Evolutionary conservation across 2,888 invertebrate genomes (phyloP), one percentile per base, ranked within the genome.

Genomic region (Ophion costatus): DNA sequence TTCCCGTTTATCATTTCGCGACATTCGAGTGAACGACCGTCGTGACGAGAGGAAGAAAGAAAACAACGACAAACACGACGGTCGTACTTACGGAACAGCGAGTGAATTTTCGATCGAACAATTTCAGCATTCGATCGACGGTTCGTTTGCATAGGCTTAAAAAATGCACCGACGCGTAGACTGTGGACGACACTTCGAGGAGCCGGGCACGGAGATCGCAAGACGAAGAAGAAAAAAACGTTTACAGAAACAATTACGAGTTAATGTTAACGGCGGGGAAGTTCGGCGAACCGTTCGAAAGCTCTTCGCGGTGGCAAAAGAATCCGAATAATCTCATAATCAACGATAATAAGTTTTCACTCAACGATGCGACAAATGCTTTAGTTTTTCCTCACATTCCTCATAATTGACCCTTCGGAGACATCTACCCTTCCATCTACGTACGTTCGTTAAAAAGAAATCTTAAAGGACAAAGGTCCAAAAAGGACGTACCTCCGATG

Each of bases 71-170:
- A 61, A 56, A 69, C 14, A 87, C 87, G 82, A 88, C 88, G 91
- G 91, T 92, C 91, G 93, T 93, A 93, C 93, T 93, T 24, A 92
- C 86, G 73, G 84, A 88, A 80, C 84, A 78, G 51, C 63, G 59
- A 80, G 63, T 82, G n/a, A 77, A 89, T 82, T 89, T 90, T 90
- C 91, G 90, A 91, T 92, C 90, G 69, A 90, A 89, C 88, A 87
- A 89, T 86, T 81, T 66, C 67, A 84, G 83, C 87, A 79, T 89
- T 90, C 89, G 88, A 90, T 88, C 89, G 86, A 89, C 88, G 84
- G 88, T 91, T 92, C 90, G 92, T 92, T 91, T 90, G 90, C 91
- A 90, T 90, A 89, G 91, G 89, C 90, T 90, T 91, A 5, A 51
- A 51, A 90, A 87, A 63, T 38, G 38, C 86, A 88, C 83, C 88